phyloP scores from a whole-genome alignment of 2,888 invertebrate species.

The Chaitophorus viminalis region DNA sequence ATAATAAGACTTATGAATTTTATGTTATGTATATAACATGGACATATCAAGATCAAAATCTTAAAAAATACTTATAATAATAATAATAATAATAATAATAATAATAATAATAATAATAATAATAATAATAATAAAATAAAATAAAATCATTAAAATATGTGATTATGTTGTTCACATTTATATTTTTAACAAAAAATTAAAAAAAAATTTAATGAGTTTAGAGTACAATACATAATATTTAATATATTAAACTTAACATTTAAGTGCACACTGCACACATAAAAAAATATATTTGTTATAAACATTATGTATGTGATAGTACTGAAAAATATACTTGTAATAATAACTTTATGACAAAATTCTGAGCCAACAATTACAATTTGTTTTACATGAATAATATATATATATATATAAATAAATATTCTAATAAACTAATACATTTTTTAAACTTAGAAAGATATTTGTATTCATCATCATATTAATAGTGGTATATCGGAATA shows the following conservation, averaged over 20 bases:
- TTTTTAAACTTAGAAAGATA: conserved; percentile 14
- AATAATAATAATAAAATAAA: conserved; percentile 5
- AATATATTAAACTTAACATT: conserved; percentile 33
- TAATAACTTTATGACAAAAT: background rate
- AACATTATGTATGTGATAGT: background rate
- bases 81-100: background rate
- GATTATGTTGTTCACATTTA: background rate
- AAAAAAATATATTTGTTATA: conserved; percentile 32
- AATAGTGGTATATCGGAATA: conserved; percentile 2
- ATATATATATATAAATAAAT: too few relatives aligned
- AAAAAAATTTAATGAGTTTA: background rate
- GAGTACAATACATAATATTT: background rate
- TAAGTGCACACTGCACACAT: conserved; percentile 19
- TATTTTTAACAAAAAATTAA: background rate
- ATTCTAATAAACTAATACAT: background rate
- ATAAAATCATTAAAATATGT: too few relatives aligned
- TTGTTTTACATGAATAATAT: conserved; percentile 11
- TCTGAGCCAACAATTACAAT: conserved; percentile 31
- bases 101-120: conserved; percentile 6
- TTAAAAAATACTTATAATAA: conserved; percentile 17
- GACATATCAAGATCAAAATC: conserved; percentile 10
- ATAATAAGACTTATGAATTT: background rate
- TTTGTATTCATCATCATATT: conserved; percentile 10
- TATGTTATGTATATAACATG: background rate
- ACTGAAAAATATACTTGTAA: background rate